Evolutionary conservation across 2,888 invertebrate species (phyloP).

Genomic region (Drosophila phalerata): DNA sequence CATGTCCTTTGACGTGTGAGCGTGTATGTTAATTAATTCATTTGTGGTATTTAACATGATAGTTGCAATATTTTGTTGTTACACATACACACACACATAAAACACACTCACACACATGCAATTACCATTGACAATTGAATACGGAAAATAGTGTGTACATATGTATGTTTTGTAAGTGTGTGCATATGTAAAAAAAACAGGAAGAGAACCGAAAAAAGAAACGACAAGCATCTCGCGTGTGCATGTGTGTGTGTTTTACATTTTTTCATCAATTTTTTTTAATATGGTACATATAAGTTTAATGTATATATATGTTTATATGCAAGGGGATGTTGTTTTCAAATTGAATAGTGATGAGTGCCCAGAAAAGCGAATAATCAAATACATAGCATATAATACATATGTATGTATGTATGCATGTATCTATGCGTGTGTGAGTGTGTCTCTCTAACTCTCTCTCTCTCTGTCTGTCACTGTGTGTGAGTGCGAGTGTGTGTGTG

Average conservation of each 20-base stretch:
- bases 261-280: constrained; percentile 40
- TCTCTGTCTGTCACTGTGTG: neutral
- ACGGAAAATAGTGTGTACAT: constrained; percentile 56
- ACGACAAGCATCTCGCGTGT: constrained; percentile 20
- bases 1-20: constrained; percentile 68
- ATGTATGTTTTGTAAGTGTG: constrained; percentile 26
- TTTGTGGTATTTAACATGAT: constrained; percentile 38
- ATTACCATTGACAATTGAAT: constrained; percentile 44
- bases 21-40: constrained; percentile 46
- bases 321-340: constrained; percentile 46
- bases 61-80: constrained; percentile 50
- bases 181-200: constrained; percentile 20
- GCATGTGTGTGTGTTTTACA: constrained; percentile 28
- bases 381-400: constrained; percentile 24
- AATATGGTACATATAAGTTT: constrained; percentile 1
- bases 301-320: constrained; percentile 16
- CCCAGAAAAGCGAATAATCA: constrained; percentile 35
- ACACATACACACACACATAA: constrained; percentile 10
- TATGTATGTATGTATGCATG: constrained; percentile 13
- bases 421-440: constrained; percentile 9
- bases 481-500: too few species aligned
- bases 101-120: constrained; percentile 33
- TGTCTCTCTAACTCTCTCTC: neutral
- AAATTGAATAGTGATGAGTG: constrained; percentile 39
- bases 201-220: constrained; percentile 1